Evolutionary conservation across 35 echinoderm and acorn worm genomes (phyloP).

Genomic region (Eucidaris tribuloides): DNA sequence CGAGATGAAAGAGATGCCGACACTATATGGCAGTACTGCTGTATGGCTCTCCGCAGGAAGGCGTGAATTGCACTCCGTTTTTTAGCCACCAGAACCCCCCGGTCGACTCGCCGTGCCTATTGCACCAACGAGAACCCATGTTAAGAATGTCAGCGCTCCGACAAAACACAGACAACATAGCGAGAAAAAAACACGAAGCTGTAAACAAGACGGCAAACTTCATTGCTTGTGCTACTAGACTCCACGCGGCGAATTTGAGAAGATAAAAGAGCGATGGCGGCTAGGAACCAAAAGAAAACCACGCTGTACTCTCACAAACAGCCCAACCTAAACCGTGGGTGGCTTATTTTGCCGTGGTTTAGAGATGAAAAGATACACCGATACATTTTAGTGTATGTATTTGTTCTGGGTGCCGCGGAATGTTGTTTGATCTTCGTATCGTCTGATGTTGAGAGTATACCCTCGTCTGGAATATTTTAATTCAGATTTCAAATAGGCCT

Average conservation of each 20-base stretch:
- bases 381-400: not conserved
- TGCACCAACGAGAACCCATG: not conserved
- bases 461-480: no score
- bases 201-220: not conserved
- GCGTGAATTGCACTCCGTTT: not conserved
- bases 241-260: not conserved
- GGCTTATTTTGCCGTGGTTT: not conserved
- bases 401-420: conserved; percentile 31
- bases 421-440: conserved; percentile 29
- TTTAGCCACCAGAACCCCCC: conserved; percentile 2
- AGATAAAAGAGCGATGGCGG: not conserved
- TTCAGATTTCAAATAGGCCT: no score
- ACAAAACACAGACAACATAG: not conserved
- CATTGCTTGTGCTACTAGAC: not conserved
- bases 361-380: conserved; percentile 34
- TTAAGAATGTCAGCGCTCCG: not conserved
- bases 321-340: not conserved
- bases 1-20: conserved; percentile 18
- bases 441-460: no score
- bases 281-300: not conserved
- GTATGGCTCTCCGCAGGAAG: conserved; percentile 2
- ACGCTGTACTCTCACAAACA: not conserved
- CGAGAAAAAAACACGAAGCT: not conserved
- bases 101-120: not conserved
- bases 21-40: not conserved